Evolutionary conservation across 2,888 invertebrate genomes (phyloP), one percentile per base, ranked within the genome.

Genomic region (Noctua comes): DNA sequence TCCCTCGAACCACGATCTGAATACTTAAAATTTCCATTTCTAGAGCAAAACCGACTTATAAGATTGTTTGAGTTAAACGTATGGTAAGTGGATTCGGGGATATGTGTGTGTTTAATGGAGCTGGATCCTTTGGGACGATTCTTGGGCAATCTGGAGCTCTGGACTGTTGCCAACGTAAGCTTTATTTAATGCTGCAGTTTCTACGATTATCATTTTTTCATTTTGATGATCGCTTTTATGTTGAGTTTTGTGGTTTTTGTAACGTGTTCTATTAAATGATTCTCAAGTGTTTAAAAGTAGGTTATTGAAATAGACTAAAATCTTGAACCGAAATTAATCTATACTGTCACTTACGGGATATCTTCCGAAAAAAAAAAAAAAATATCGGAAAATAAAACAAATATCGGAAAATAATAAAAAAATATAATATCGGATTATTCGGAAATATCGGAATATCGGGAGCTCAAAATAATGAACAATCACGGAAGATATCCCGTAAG

Each of bases 1-100:
- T 73, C 31, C 69, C 57, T 62, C 65, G 75, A 79, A 75, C 66
- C 73, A 71, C 64, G 65, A 51, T 31, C 62, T 76, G 86, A 86
- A 85, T 87, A 64, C 64, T 86, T 74, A 65, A 86, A 70, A 77
- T 77, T 77, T 79, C 65, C 74, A 85, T 87, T 71, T 87, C 82
- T 75, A 46, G n/a, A 77, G 66, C 36, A 62, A 65, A 76, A 71
- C 31, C 21, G 46, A 68, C 62, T 71, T 83, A 71, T 65, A 16
- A 48, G 68, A 57, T 68, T 83, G 65, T 72, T 85, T 69, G 70
- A 73, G 51, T 73, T 79, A 71, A 84, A 83, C 66, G 31, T 86
- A 85, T 85, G 84, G 71, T 72, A 85, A 85, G 84, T 66, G 65
- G 71, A 84, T 85, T 79, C 76, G 74, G 54, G 71, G 72, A 76